phyloP scores from a whole-genome alignment of 2,797 vertebrate genomes.

The Sebastes umbrosus region DNA sequence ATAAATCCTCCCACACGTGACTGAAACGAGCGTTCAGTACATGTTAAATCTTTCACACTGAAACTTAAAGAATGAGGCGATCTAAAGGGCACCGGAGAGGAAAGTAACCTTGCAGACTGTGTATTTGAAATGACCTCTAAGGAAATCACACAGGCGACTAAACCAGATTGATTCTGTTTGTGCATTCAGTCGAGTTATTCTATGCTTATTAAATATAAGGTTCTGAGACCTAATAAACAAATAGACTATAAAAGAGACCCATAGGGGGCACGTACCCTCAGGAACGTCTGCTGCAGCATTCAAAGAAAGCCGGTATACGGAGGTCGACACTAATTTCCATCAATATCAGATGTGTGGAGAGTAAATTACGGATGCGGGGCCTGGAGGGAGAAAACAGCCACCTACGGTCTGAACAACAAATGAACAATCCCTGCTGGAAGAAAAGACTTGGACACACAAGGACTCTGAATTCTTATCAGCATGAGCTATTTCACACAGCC shows the following conservation, averaged over 20 bases:
- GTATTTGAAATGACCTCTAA: constrained; percentile 29
- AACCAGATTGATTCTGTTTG: constrained; percentile 24
- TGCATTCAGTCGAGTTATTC: constrained; percentile 28
- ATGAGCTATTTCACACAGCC: constrained; percentile 1
- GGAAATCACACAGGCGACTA: not conserved
- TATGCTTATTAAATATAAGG: constrained; percentile 21
- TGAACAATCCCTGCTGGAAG: constrained; percentile 20
- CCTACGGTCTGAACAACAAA: constrained; percentile 32
- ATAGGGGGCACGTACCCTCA: not conserved
- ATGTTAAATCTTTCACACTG: not conserved
- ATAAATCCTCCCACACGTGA: too few species aligned
- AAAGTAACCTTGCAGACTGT: not conserved
- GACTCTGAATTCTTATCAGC: constrained; percentile 21
- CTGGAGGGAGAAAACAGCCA: constrained; percentile 41
- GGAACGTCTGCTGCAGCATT: constrained; percentile 35
- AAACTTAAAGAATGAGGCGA: not conserved
- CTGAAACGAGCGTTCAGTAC: too few species aligned
- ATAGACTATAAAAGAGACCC: constrained; percentile 7
- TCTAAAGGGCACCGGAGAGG: not conserved
- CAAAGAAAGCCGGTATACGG: constrained; percentile 21
- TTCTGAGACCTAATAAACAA: constrained; percentile 39
- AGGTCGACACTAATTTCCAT: constrained; percentile 59
- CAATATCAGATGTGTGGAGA: constrained; percentile 56
- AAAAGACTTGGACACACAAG: constrained; percentile 12
- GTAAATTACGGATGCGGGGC: constrained; percentile 46